phyloP scores from a whole-genome alignment of 2,888 invertebrate genomes.

The Caenorhabditis virilis region DNA sequence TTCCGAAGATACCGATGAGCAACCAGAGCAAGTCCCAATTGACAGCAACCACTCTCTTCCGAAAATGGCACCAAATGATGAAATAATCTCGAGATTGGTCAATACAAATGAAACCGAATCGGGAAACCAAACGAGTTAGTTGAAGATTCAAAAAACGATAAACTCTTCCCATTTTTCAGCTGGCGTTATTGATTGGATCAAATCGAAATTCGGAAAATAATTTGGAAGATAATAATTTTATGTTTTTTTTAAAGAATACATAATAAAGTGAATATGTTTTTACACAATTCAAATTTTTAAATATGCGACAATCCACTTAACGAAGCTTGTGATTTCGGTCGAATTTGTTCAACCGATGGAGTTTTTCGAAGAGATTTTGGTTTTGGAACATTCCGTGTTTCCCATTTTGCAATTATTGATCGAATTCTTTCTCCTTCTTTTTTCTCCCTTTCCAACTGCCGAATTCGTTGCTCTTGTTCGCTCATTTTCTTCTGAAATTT shows the following conservation, averaged over 20 bases:
- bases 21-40: too few species aligned
- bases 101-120: too few species aligned
- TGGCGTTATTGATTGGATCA: slow-evolving; percentile 33
- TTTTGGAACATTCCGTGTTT: slow-evolving; percentile 26
- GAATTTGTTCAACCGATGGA: slow-evolving; percentile 18
- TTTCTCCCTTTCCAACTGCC: slow-evolving; percentile 44
- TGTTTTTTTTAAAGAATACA: not conserved
- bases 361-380: slow-evolving; percentile 7
- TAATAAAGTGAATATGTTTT: slow-evolving; percentile 5
- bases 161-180: slow-evolving; percentile 13
- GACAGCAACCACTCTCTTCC: too few species aligned
- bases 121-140: too few species aligned
- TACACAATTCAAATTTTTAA: too few species aligned
- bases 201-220: slow-evolving; percentile 34
- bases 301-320: slow-evolving; percentile 22
- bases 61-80: too few species aligned
- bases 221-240: not conserved
- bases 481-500: slow-evolving; percentile 37
- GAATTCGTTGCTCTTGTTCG: slow-evolving; percentile 40
- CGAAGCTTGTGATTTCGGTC: slow-evolving; percentile 26
- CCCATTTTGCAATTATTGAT: slow-evolving; percentile 41
- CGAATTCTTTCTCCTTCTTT: slow-evolving; percentile 39
- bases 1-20: too few species aligned
- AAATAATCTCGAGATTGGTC: too few species aligned
- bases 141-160: too few species aligned